Conservation (phyloP, 2,113 vertebrate species). For the Oenanthe melanoleuca region DNA sequence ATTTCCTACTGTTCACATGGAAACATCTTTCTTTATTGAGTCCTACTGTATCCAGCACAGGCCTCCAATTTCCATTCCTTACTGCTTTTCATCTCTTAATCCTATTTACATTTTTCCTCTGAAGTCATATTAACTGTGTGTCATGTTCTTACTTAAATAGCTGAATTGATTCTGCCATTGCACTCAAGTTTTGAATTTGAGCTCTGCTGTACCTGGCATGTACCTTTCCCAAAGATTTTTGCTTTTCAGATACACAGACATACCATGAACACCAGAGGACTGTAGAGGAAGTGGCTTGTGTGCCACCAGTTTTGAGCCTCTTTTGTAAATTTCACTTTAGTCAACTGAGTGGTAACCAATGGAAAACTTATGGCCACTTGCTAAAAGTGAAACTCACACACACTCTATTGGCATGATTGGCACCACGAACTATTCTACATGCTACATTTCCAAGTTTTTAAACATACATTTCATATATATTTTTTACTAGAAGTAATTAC, state of each 20-base stretch:
- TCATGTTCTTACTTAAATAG: not conserved
- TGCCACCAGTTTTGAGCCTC: not conserved
- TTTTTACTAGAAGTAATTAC: not conserved
- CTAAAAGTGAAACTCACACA: not conserved
- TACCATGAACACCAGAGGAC: not conserved
- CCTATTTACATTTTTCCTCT: not conserved
- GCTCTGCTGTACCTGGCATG: not conserved
- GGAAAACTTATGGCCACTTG: not conserved
- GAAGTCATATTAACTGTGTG: not conserved
- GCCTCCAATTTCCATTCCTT: not conserved
- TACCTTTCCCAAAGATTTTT: not conserved
- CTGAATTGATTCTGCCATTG: not conserved
- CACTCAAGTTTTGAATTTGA: not conserved
- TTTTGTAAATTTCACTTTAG: not conserved
- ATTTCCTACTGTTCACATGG: not conserved
- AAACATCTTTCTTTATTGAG: not conserved
- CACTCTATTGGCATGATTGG: not conserved
- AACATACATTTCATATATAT: not conserved
- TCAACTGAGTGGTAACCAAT: not conserved
- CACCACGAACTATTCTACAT: not conserved
- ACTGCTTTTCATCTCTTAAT: not conserved
- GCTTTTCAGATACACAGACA: not conserved
- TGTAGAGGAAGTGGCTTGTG: not conserved
- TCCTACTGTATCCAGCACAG: not conserved
- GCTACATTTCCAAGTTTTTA: not conserved